Base-by-base conservation (phyloP, 2,797 vertebrate genomes). In the Brachymystax lenok region DNA sequence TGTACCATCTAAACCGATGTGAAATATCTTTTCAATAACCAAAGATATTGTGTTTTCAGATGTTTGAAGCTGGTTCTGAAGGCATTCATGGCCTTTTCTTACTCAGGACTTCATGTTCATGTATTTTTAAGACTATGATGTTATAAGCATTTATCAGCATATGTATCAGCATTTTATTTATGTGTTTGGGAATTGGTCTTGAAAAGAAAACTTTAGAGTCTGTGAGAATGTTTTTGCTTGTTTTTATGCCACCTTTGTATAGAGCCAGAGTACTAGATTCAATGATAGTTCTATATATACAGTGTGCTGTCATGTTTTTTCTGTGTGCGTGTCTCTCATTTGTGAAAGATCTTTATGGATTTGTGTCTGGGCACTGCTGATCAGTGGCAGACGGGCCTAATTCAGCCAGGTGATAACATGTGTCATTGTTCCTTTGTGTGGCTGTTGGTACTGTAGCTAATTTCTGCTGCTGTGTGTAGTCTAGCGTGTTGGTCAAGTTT, bases 401-500 rank as follows among this genome's bases (percentile, higher is more conserved):
- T 93, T 92, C 85, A 86, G 77, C 73, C 85, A 83, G 90, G 80
- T 91, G 93, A 94, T 94, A 92, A 94, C 90, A 75, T 61, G 28
- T 90, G 89, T 92, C 86, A 84, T 88, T 89, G 88, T 84, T 79
- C 84, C 87, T 90, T 93, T 93, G 87, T 92, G 80, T 78, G 19
- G 68, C 17, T n/a, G 75, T 90, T 76, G 89, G 88, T 88, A 92
- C 89, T 89, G 87, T 91, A 82, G 85, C 87, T 87, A 88, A 92
- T 92, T 87, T 80, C 80, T 85, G 84, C 84, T 79, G 82, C 85
- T 77, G 83, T 84, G 82, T 88, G 87, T 89, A 73, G 80, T 83
- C 50, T 52, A 81, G 86, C 69, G 7, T 40, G 69, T 85, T 77
- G 88, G 91, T 94, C 91, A 95, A 94, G 94, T 94, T 94, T 95